Percentiles rank a stretch among this genome's conserved stretches.
phyloP scores from a whole-genome alignment of 2,113 vertebrate species.

The Phainopepla nitens region DNA sequence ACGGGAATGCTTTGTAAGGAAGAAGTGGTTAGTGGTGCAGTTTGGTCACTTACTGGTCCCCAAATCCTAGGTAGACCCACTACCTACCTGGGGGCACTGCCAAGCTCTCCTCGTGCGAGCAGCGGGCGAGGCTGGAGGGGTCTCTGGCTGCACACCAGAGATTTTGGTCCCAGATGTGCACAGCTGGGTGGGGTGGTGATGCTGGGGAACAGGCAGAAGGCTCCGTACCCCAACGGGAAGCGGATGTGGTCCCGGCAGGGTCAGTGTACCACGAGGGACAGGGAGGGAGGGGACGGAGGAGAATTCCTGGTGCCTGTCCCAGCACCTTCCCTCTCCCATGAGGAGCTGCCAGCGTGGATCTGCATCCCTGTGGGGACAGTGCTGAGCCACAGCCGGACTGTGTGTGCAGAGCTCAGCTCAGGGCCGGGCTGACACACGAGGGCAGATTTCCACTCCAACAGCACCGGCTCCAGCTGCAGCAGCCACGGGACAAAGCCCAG shows the following conservation, averaged over 20 bases:
- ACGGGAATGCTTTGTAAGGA: background rate
- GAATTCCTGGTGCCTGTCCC: background rate
- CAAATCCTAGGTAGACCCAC: background rate
- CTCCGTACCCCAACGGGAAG: background rate
- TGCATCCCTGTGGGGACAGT: background rate
- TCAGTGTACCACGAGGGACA: background rate
- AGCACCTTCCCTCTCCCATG: background rate
- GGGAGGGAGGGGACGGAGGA: background rate
- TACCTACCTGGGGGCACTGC: background rate
- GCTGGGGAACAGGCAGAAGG: background rate
- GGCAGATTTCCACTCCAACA: background rate
- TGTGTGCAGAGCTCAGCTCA: background rate
- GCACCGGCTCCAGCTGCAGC: background rate
- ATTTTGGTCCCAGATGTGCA: background rate
- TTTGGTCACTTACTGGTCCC: constrained; percentile 11
- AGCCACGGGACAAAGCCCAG: background rate
- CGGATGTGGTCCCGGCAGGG: background rate
- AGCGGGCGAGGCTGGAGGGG: rapidly evolving
- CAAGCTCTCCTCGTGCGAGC: background rate
- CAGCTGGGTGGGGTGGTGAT: background rate
- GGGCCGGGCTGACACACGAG: background rate
- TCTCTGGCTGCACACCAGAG: background rate
- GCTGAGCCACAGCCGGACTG: background rate
- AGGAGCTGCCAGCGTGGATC: background rate
- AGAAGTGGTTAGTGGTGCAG: constrained; percentile 3